Conservation (phyloP, 2,113 vertebrate species). For the Micronisus gabar region DNA sequence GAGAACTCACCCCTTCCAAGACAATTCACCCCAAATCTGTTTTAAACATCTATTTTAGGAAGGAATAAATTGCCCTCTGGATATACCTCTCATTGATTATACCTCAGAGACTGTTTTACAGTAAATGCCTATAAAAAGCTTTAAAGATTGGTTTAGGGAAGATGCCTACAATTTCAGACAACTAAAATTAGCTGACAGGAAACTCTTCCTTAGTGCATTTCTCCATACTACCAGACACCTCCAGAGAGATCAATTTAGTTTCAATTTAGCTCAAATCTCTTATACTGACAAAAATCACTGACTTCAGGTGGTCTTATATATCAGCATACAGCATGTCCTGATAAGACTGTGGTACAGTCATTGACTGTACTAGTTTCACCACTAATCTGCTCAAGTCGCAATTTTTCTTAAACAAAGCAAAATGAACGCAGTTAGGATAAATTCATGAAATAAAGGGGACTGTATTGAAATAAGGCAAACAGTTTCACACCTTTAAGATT, state of each 20-base stretch:
- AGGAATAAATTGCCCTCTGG: neutral
- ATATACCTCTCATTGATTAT: neutral
- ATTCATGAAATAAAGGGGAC: neutral
- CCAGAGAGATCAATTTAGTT: neutral
- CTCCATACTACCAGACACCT: neutral
- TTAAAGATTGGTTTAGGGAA: neutral
- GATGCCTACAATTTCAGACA: neutral
- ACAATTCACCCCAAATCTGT: neutral
- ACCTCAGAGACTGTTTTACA: neutral
- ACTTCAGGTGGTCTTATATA: neutral
- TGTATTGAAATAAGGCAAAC: neutral
- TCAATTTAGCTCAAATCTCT: neutral
- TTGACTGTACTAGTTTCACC: neutral
- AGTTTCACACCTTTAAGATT: neutral
- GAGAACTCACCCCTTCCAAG: neutral
- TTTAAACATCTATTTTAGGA: neutral
- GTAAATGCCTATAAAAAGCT: neutral
- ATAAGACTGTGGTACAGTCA: neutral
- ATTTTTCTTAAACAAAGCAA: neutral
- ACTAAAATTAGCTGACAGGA: neutral
- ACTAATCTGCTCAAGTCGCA: neutral
- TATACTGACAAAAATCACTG: neutral
- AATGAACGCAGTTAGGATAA: neutral
- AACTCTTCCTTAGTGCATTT: neutral
- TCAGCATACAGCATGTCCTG: neutral